These are phyloP conservation scores for Dufourea novaeangliae DNA, from an alignment of 1,140 invertebrate genomes.

Conservation along the genomic window DNA sequence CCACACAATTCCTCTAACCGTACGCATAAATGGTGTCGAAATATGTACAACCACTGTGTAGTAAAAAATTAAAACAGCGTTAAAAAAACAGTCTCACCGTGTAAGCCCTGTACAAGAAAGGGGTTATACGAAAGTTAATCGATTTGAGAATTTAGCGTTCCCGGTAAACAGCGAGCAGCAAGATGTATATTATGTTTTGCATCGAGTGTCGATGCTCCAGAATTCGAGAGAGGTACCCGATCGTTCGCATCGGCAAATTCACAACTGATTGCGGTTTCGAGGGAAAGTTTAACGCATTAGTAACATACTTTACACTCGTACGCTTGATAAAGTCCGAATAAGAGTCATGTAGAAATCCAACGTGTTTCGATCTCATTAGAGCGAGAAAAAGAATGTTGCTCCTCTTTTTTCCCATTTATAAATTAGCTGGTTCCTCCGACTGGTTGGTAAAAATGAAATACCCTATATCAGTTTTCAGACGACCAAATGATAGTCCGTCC, in stretches of 20 bases:
- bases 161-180: not conserved
- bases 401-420: not conserved
- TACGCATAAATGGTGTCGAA: no score
- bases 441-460: not conserved
- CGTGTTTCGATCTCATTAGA: not conserved
- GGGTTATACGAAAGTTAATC: not conserved
- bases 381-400: no score
- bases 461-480: not conserved
- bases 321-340: not conserved
- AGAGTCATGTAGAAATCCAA: not conserved
- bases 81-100: no score
- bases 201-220: conserved; percentile 19
- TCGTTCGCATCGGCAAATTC: conserved; percentile 22
- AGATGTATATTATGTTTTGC: not conserved
- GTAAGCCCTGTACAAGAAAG: not conserved
- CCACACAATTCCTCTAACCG: no score
- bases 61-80: no score
- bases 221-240: conserved; percentile 36
- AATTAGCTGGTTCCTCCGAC: no score
- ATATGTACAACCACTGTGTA: no score
- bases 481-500: no score
- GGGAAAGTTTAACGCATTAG: conserved; percentile 27
- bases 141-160: not conserved
- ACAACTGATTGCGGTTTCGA: conserved; percentile 38
- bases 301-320: not conserved